Base-by-base conservation (phyloP, 2,113 vertebrate genomes). In the Haplochromis burtoni region DNA sequence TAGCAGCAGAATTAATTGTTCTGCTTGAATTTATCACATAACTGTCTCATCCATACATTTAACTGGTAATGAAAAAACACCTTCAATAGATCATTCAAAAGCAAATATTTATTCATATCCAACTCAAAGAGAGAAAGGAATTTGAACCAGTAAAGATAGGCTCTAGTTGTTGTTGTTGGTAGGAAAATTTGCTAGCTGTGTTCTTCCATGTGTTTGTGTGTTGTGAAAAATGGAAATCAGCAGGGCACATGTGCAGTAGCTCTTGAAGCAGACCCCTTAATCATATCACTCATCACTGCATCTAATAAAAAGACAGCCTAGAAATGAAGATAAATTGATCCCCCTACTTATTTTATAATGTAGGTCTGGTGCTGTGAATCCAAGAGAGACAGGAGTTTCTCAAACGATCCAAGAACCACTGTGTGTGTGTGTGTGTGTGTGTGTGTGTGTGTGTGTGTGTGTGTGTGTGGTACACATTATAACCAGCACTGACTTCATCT, bases 241-340 rank as follows among this genome's bases (percentile, higher is more conserved):
- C 13, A 45, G 13, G 21, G 38, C 68, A 16, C 8, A 26, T 45
- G 38, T 45, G 68, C 38, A 45, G 8, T 17, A 26, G 38, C 38
- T 73, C 68, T 73, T 73, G 68, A 45, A 45, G 38, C 68, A 73
- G 38, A 73, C 21, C 38, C 38, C 21, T 45, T 73, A 73, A 91
- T 94, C 79, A 76, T 29, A 88, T 91, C 82, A 86, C n/a, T 76
- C 86, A 53, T 51, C 55, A 47, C 35, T 19, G 86, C 63, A 78
- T 73, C 68, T 73, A 73, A 73, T 45, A 73, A 73, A 73, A 73
- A 45, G 68, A 73, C 38, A 45, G 5, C 49, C 85, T 68, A 80
- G 66, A 87, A 92, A 90, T 90, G 79, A 90, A 92, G 91, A 92
- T 51, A 86, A 87, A 91, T 68, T 10, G 73, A 89, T 63, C 78